phyloP scores from a whole-genome alignment of 2,113 vertebrate species.

The Zapus hudsonius region DNA sequence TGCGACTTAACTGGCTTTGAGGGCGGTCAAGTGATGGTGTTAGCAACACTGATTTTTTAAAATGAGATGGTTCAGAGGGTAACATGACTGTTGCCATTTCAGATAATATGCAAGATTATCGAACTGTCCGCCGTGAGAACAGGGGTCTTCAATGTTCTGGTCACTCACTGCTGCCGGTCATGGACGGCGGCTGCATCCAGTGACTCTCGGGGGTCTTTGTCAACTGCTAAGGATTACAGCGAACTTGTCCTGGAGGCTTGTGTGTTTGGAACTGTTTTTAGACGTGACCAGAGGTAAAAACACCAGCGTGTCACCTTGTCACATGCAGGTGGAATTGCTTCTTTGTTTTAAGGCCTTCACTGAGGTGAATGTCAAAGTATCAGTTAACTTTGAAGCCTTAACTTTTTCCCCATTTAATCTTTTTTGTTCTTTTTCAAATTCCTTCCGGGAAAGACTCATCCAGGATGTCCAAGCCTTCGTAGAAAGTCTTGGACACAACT shows the following conservation, averaged over 20 bases:
- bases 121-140: conserved; percentile 92
- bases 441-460: conserved; percentile 86
- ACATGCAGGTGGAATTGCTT: neutral
- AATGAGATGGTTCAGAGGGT: neutral
- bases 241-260: conserved; percentile 92
- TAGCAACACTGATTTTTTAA: neutral
- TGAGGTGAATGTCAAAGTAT: neutral
- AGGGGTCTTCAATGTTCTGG: conserved; percentile 92
- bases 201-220: conserved; percentile 77
- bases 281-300: conserved; percentile 94
- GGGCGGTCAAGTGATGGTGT: neutral
- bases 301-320: neutral
- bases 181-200: conserved; percentile 86
- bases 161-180: conserved; percentile 91
- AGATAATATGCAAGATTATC: conserved; percentile 91
- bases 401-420: neutral
- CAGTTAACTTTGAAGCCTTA: neutral
- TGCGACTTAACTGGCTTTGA: neutral
- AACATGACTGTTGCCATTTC: conserved; percentile 57
- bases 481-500: conserved; percentile 90
- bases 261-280: conserved; percentile 93
- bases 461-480: conserved; percentile 94
- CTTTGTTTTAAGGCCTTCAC: conserved; percentile 43
- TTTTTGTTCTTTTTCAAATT: conserved; percentile 26
- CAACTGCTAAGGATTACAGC: conserved; percentile 87